Base-by-base conservation (phyloP, 2,888 invertebrate genomes). In the Limnephilus auricula region DNA sequence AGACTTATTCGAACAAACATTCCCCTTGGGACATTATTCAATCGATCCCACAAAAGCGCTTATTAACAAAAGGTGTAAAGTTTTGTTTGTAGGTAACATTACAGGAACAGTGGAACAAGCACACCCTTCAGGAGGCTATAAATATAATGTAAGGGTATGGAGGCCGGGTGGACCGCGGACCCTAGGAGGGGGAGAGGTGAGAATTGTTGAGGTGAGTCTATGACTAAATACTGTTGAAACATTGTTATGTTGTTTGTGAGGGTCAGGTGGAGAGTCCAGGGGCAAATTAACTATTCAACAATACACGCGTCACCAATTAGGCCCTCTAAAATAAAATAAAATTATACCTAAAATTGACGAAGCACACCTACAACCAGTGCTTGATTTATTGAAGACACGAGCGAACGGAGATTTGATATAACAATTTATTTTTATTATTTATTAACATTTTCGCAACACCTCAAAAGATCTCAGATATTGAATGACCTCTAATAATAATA, bases 11-110 rank as follows among this genome's bases (percentile, higher is more conserved):
- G 84, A 85, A 85, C 84, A 85, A 85, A 18, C 84, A 85, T 65
- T 50, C 87, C 78, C 50, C 65, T 78, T 18, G 50, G 65, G 65
- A 65, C 15, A 87, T 65, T 15, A 32, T 78, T 34, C 65, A 65
- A 65, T 65, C 65, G 65, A 65, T 87, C 78, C 65, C 31, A 80
- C 89, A 89, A 89, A 80, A 80, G 80, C 89, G 40, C 25, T 78
- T 65, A 79, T 89, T 88, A 88, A 89, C 89, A 89, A 89, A 80
- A 89, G 89, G 89, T 89, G 89, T 80, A 80, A 89, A 89, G 31
- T 89, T 50, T 50, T 87, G 80, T 80, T 89, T 89, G 89, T 89
- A 88, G 86, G 86, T 45, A 86, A 86, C 31, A 45, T 82, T 86
- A 85, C 40, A 85, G 40, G 13, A 86, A 86, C 86, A 50, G 45